A percentile compares a stretch with the other conserved stretches of the same genome.
Conservation (phyloP, 1,140 invertebrate genomes). For the Dendroctonus ponderosae region DNA sequence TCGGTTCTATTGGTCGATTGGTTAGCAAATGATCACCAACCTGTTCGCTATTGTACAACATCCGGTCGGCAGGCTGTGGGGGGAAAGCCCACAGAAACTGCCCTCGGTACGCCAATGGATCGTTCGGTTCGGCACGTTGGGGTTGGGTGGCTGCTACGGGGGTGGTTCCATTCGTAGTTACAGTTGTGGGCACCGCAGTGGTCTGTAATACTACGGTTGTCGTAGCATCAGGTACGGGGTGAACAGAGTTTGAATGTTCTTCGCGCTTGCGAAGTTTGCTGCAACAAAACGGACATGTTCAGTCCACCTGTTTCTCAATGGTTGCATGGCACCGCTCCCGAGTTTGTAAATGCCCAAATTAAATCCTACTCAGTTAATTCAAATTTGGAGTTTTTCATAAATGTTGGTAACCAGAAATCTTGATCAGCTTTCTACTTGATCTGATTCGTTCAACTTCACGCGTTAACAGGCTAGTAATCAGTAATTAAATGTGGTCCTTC, state of each 20-base stretch:
- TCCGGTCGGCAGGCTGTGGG: conserved; percentile 64
- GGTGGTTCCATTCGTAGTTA: conserved; percentile 38
- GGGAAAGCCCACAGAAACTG: conserved; percentile 77
- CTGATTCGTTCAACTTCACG: too few relatives aligned
- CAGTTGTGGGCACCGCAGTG: conserved; percentile 46
- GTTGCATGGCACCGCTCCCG: not conserved
- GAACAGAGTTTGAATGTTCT: conserved; percentile 66
- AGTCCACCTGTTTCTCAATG: not conserved
- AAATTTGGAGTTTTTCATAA: too few relatives aligned
- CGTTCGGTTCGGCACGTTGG: conserved; percentile 33
- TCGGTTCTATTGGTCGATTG: not conserved
- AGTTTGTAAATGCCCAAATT: not conserved
- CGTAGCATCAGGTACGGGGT: conserved; percentile 50
- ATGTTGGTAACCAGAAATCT: too few relatives aligned
- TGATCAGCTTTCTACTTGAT: too few relatives aligned
- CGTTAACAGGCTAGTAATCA: too few relatives aligned
- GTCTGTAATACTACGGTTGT: conserved; percentile 64
- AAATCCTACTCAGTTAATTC: too few relatives aligned
- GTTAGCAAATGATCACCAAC: conserved; percentile 53
- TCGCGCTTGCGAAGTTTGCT: conserved; percentile 81
- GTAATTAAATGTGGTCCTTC: too few relatives aligned
- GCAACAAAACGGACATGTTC: conserved; percentile 35
- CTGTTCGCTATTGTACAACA: conserved; percentile 77
- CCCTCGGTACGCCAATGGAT: conserved; percentile 50
- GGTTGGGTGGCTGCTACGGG: conserved; percentile 35